Evolutionary conservation across 2,888 invertebrate species (phyloP), one percentile per base, ranked within the genome.

Genomic region (Lasius platythorax): DNA sequence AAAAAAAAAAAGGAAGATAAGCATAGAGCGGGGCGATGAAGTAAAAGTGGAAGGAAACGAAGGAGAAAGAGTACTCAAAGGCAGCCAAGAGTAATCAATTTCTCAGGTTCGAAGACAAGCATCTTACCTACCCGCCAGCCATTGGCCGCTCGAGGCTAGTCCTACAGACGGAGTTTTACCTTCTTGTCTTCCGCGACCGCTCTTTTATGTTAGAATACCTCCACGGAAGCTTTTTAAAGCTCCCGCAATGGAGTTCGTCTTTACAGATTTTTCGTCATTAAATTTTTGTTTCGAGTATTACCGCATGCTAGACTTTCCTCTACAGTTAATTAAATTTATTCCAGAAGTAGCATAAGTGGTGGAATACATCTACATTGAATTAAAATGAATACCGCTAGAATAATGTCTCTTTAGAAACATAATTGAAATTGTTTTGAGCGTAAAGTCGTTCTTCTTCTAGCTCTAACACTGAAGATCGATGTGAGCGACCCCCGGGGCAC

Each of bases 21-120:
- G 43, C 43, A 73, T 37, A 53, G 66, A 46, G 12, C 58, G 23
- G 23, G 53, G n/a, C 30, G 72, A 67, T 46, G 76, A 37, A 82
- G 70, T 40, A 70, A 63, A 79, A 46, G 63, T 63, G 56, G 50
- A 37, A 61, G 58, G 64, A 76, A 83, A 53, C 46, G 87, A 66
- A 73, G 67, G n/a, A 73, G 63, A 79, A 67, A 67, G 73, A 83
- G 79, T 82, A 72, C 82, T 84, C 83, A 82, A 87, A 88, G 83
- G 78, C 68, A 73, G 81, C 78, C 76, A 73, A 85, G 85, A 82
- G 72, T 87, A 87, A 88, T 83, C 91, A 86, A 91, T 90, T 86
- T 87, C 76, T 74, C 78, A 73, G 84, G 68, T 86, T 85, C 82
- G 82, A 75, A 86, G 87, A 90, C 85, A 87, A 83, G 85, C 85